A percentile compares a stretch with the other conserved stretches of the same genome.
Conservation (phyloP, 2,113 vertebrate genomes). For the Leiothrix lutea region DNA sequence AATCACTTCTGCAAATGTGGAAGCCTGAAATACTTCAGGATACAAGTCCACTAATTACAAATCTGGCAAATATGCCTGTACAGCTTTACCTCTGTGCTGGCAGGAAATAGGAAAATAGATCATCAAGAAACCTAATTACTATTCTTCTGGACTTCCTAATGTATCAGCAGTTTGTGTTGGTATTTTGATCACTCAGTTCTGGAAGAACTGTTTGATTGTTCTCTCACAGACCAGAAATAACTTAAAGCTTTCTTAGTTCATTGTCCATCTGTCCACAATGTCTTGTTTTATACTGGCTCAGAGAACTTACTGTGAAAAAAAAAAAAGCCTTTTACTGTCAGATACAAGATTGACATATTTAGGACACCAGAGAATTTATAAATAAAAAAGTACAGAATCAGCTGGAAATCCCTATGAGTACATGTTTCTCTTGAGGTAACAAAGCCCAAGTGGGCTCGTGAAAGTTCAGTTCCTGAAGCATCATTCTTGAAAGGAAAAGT, state of each 20-base stretch:
- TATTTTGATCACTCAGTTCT: slow-evolving; percentile 2
- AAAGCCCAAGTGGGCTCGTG: background rate
- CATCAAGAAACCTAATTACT: background rate
- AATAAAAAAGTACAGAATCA: background rate
- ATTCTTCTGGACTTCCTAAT: slow-evolving; percentile 27
- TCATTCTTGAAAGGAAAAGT: background rate
- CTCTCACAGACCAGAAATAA: background rate
- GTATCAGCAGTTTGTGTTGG: background rate
- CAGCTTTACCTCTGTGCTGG: slow-evolving; percentile 7
- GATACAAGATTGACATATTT: background rate
- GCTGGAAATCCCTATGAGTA: background rate
- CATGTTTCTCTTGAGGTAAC: background rate
- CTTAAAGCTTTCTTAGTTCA: background rate
- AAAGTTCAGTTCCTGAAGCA: background rate
- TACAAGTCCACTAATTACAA: slow-evolving; percentile 27
- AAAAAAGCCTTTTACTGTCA: background rate
- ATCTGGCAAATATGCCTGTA: background rate
- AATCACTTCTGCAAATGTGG: slow-evolving; percentile 26
- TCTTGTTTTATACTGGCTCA: background rate
- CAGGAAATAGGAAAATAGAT: slow-evolving; percentile 35
- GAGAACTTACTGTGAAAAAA: background rate
- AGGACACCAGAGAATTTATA: background rate
- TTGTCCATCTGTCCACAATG: background rate
- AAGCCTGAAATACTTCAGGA: slow-evolving; percentile 29
- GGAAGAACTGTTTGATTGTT: background rate